phyloP scores from a whole-genome alignment of 2,113 vertebrate genomes.

The Thomomys bottae region DNA sequence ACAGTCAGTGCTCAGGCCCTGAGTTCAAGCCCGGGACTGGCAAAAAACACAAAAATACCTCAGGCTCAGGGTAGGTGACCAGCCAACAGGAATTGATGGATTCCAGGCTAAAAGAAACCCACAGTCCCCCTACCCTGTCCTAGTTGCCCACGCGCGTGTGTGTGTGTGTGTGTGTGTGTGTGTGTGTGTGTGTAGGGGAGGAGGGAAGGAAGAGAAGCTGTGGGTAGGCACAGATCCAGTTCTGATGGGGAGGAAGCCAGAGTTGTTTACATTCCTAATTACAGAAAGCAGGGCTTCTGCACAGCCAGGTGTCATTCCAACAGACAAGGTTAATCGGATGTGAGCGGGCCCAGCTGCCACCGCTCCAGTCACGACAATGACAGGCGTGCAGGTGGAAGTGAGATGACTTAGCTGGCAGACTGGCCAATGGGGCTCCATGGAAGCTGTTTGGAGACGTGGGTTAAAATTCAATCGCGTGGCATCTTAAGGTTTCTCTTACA shows the following conservation, averaged over 20 bases:
- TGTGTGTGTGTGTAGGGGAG: neutral
- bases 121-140: rapidly evolving
- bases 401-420: slow-evolving; percentile 73
- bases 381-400: slow-evolving; percentile 72
- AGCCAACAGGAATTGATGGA: neutral
- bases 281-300: slow-evolving; percentile 72
- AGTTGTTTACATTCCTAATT: slow-evolving; percentile 82
- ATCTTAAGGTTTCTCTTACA: slow-evolving; percentile 51
- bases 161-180: too few relatives aligned
- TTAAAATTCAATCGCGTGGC: slow-evolving; percentile 78
- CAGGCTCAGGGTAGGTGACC: too few relatives aligned
- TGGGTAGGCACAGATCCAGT: slow-evolving; percentile 34
- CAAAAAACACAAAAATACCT: too few relatives aligned
- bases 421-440: slow-evolving; percentile 65
- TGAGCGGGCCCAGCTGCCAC: slow-evolving; percentile 82
- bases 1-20: too few relatives aligned
- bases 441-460: slow-evolving; percentile 65
- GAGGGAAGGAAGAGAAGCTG: too few relatives aligned
- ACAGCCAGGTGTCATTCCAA: slow-evolving; percentile 83
- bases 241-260: slow-evolving; percentile 38
- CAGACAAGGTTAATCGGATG: slow-evolving; percentile 85
- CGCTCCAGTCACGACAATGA: slow-evolving; percentile 54
- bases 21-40: too few relatives aligned
- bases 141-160: neutral
- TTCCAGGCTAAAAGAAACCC: neutral